A percentile compares a stretch with the other conserved stretches of the same genome.
These are phyloP conservation scores for Hypolimnas misippus DNA, from an alignment of 2,888 invertebrate genomes.

Conservation along the genomic window DNA sequence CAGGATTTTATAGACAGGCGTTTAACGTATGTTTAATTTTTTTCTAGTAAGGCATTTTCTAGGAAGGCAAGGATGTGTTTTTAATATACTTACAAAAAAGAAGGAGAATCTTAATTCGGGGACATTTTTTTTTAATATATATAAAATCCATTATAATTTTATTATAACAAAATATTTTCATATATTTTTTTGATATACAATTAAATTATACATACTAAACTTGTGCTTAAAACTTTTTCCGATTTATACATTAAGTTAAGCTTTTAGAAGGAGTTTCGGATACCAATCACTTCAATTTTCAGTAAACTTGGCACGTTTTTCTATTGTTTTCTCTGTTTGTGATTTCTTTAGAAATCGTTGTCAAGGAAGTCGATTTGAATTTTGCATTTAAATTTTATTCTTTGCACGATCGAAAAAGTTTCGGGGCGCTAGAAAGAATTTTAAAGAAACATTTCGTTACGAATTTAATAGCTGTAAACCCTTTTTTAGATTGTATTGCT, in stretches of 20 bases:
- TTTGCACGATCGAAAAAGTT: constrained; percentile 2
- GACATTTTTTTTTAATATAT: too few species aligned
- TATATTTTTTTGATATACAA: too few species aligned
- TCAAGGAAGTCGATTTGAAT: constrained; percentile 20
- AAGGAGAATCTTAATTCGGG: too few species aligned
- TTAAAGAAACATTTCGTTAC: not conserved
- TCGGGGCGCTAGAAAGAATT: not conserved
- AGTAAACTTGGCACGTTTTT: constrained; percentile 63
- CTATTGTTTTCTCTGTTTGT: constrained; percentile 30
- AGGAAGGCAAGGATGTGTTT: too few species aligned
- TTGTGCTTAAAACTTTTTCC: constrained; percentile 3
- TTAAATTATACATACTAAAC: too few species aligned
- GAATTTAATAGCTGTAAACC: not conserved
- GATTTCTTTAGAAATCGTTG: constrained; percentile 17
- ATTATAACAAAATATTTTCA: too few species aligned
- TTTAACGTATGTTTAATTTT: too few species aligned
- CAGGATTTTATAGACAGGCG: too few species aligned
- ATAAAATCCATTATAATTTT: too few species aligned
- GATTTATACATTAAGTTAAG: constrained; percentile 2
- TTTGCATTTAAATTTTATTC: constrained; percentile 19
- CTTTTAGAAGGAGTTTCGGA: constrained; percentile 23
- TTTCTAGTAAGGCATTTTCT: too few species aligned
- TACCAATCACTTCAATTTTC: constrained; percentile 45
- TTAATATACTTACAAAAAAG: too few species aligned
- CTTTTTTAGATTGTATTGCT: not conserved